A percentile compares a stretch with the other conserved stretches of the same genome.
phyloP scores from a whole-genome alignment of 2,888 invertebrate species.

The Lasioglossum marginatum region DNA sequence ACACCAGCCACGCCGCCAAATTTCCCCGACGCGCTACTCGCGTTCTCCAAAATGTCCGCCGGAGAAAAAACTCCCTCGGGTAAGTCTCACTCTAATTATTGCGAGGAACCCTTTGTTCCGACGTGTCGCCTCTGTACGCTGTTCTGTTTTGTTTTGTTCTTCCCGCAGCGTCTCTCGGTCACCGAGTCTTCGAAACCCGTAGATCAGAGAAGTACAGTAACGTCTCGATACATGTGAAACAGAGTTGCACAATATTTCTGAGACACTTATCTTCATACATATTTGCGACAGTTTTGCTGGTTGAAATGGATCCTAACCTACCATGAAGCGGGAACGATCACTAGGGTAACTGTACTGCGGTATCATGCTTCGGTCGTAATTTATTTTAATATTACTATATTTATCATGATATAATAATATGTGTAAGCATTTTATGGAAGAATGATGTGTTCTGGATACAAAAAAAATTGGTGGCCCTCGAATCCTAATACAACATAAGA shows the following conservation, averaged over 20 bases:
- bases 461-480: no score
- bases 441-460: no score
- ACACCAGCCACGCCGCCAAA: constrained; percentile 98
- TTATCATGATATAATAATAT: no score
- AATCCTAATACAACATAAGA: no score
- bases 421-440: no score
- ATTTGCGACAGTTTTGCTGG: background rate
- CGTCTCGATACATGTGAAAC: background rate
- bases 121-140: background rate
- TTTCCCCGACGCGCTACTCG: constrained; percentile 95
- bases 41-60: constrained; percentile 95
- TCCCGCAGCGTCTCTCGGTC: background rate
- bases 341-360: no score
- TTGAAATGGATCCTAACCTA: no score
- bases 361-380: no score
- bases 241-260: background rate
- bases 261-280: background rate
- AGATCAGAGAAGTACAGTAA: background rate
- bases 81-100: constrained; percentile 64
- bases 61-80: constrained; percentile 86
- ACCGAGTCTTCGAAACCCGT: background rate
- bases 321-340: background rate
- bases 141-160: background rate
- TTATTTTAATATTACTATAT: no score
- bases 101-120: background rate